Percentiles rank a stretch among this genome's conserved stretches.
These are phyloP conservation scores for Tinamus major DNA, from an alignment of 2,797 vertebrate species.

Conservation along the genomic window DNA sequence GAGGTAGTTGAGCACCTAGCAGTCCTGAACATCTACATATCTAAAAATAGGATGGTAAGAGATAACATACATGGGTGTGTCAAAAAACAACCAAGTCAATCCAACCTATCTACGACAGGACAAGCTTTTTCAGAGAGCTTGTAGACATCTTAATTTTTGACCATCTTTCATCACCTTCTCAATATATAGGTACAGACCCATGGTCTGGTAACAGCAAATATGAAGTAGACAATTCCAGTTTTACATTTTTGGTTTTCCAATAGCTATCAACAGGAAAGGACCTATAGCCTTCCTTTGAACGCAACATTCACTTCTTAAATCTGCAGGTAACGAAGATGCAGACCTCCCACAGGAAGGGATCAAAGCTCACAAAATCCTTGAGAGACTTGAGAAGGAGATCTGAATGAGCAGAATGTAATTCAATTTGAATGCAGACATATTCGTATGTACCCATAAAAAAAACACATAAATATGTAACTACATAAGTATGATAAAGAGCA, in stretches of 20 bases:
- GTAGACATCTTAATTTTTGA: neutral
- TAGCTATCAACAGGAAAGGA: neutral
- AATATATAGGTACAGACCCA: neutral
- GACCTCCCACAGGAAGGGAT: neutral
- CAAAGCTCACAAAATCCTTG: neutral
- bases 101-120: neutral
- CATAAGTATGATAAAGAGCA: neutral
- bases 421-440: neutral
- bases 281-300: neutral
- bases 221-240: neutral
- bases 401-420: neutral
- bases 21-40: neutral
- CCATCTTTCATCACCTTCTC: neutral
- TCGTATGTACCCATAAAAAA: neutral
- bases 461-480: neutral
- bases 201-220: neutral
- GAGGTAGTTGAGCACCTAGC: too few species aligned
- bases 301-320: neutral
- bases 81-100: neutral
- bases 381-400: neutral
- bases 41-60: neutral
- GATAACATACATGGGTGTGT: rapidly evolving
- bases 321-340: neutral
- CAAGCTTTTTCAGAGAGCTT: neutral
- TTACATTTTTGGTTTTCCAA: neutral